A percentile compares a stretch with the other conserved stretches of the same genome.
Evolutionary conservation across 1,140 invertebrate genomes (phyloP).

Genomic region (Ceratosolen fusciceps): DNA sequence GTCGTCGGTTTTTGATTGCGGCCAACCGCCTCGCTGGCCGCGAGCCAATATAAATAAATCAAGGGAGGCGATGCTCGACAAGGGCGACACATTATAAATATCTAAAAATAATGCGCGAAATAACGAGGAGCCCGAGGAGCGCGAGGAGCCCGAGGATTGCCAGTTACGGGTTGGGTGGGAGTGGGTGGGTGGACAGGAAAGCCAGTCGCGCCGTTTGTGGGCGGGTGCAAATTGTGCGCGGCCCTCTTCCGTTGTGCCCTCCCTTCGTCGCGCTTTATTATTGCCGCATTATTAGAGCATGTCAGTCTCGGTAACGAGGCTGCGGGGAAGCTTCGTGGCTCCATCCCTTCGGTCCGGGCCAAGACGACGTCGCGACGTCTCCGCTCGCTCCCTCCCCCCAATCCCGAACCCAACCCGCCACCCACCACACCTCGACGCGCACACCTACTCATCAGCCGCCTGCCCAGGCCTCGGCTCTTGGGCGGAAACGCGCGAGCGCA

Average conservation of each 20-base stretch:
- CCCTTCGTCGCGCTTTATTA: slow-evolving; percentile 41
- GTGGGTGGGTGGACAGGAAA: neutral
- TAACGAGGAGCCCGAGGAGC: slow-evolving; percentile 24
- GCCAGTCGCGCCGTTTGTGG: neutral
- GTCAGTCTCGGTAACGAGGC: slow-evolving; percentile 52
- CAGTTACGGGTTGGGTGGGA: neutral
- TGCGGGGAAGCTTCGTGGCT: slow-evolving; percentile 44
- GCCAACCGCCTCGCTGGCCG: neutral
- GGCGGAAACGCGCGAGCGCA: slow-evolving; percentile 50
- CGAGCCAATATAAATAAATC: slow-evolving; percentile 40
- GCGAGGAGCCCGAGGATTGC: too few species aligned
- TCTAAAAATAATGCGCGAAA: slow-evolving; percentile 34
- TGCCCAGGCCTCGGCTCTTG: too few species aligned
- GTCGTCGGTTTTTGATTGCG: neutral
- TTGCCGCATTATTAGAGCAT: slow-evolving; percentile 61
- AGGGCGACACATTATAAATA: slow-evolving; percentile 45
- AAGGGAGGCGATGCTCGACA: slow-evolving; percentile 27
- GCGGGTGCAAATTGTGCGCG: slow-evolving; percentile 37
- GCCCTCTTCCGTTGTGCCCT: slow-evolving; percentile 10
- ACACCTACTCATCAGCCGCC: too few species aligned
- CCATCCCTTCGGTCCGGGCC: slow-evolving; percentile 18
- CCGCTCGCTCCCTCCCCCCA: neutral
- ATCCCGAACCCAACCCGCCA: too few species aligned
- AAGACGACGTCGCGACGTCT: slow-evolving; percentile 6
- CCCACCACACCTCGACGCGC: too few species aligned